phyloP scores from a whole-genome alignment of 1,140 invertebrate genomes.

The Tetragonula clypearis region DNA sequence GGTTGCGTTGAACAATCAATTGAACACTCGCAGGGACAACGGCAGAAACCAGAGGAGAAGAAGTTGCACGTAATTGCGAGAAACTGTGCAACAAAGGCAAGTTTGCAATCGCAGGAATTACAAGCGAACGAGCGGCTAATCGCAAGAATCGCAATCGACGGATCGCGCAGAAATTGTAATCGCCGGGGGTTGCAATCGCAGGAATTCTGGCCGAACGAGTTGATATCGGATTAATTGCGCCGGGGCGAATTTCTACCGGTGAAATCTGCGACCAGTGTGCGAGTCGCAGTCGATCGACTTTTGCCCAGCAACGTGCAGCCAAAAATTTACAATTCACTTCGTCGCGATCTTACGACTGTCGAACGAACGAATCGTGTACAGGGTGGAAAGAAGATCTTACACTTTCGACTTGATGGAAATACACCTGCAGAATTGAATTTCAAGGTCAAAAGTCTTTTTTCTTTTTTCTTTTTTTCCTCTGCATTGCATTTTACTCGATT shows the following conservation, averaged over 20 bases:
- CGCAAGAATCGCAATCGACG: conserved; percentile 5
- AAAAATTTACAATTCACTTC: background rate
- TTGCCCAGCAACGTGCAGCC: too few relatives aligned
- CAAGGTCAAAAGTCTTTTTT: too few relatives aligned
- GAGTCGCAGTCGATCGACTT: background rate
- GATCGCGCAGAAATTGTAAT: conserved; percentile 21
- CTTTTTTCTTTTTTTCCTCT: too few relatives aligned
- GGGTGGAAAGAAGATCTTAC: too few relatives aligned
- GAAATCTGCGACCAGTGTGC: background rate
- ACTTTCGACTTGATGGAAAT: too few relatives aligned
- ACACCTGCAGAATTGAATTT: too few relatives aligned
- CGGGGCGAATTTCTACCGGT: background rate
- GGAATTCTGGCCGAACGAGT: conserved; percentile 14
- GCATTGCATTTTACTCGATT: too few relatives aligned
- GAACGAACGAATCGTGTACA: background rate
- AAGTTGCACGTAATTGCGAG: background rate
- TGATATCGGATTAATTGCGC: conserved; percentile 13
- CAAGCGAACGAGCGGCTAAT: background rate
- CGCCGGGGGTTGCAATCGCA: background rate
- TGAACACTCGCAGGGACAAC: background rate
- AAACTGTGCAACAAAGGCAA: background rate
- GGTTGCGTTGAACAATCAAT: too few relatives aligned
- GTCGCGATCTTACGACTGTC: background rate
- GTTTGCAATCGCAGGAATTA: conserved; percentile 10
- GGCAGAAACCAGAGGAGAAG: too few relatives aligned